Evolutionary conservation across 2,888 invertebrate genomes (phyloP), one percentile per base, ranked within the genome.

Genomic region (Magallana nippona): DNA sequence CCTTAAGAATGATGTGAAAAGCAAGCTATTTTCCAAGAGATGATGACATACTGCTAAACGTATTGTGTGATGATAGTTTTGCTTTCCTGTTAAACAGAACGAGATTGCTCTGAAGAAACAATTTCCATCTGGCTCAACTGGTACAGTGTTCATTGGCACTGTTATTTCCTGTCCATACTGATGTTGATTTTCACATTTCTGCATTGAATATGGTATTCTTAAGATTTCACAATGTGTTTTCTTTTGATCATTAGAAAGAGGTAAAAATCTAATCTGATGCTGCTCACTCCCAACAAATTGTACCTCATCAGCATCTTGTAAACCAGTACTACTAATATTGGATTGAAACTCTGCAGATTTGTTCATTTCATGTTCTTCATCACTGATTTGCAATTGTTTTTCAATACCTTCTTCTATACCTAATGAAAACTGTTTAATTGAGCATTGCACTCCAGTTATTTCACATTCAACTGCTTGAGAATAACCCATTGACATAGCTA

Each of bases 31-130:
- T 79, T 79, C 44, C 58, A n/a, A n/a, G 1, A 58, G 22, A 56
- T 83, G 83, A n/a, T 56, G 19, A 15, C 62, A 62, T 55, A 84
- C 27, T 32, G 19, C 13, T 32, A 22, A 44, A 56, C 82, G 55
- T 15, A 82, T 82, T 19, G 10, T 22, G 15, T 27, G 15, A 57
- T 57, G 78, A 27, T 78, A 78, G 10, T 58, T 15, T 58, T 82
- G 27, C 27, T 19, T 22, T 57, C 58, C 60, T 10, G 57, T 57
- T 19, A 80, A 57, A 27, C 57, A 60, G 60, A 57, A 78, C 1
- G 82, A 82, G 78, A 82, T 56, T 56, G 82, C 77, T 82, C 82
- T 17, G 55, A 82, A 82, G n/a, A 82, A 78, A 82, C 82, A 82
- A 57, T 82, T 82, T 56, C 82, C 82, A 78, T 82, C 82, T 55